phyloP scores from a whole-genome alignment of 2,797 vertebrate genomes.

The Nasua narica region DNA sequence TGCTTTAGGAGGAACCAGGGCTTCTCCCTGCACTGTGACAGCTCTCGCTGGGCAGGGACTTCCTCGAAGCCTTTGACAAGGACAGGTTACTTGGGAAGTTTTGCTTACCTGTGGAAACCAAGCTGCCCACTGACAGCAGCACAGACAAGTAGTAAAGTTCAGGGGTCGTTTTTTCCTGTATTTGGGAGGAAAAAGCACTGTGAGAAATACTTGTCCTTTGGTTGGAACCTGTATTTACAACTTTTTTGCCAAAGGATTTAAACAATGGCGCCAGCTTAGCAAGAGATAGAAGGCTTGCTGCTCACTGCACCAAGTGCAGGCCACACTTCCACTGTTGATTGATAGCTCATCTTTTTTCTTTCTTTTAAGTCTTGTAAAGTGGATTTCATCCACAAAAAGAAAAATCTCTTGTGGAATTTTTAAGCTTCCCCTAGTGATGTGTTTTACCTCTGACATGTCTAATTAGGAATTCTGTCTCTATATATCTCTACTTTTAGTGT shows the following conservation, averaged over 20 bases:
- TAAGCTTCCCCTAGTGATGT: not conserved
- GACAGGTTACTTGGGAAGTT: not conserved
- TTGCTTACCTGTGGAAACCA: constrained; percentile 69
- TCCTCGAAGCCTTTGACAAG: not conserved
- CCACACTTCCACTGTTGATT: not conserved
- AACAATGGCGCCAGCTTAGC: not conserved
- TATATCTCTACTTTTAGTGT: not conserved
- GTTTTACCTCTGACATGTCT: not conserved
- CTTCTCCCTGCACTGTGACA: fast-evolving
- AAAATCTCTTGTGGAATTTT: not conserved
- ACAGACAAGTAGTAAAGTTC: constrained; percentile 76
- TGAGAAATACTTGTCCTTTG: not conserved
- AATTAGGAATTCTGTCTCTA: not conserved
- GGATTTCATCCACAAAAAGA: not conserved
- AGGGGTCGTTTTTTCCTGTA: constrained; percentile 72
- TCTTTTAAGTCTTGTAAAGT: not conserved
- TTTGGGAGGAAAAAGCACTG: not conserved
- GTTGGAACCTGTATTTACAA: not conserved
- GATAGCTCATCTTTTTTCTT: not conserved
- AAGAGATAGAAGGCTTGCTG: not conserved
- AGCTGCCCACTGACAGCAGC: constrained; percentile 58
- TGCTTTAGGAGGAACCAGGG: not conserved
- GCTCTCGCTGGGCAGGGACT: not conserved
- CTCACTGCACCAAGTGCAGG: not conserved
- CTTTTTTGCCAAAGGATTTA: not conserved